Percentiles rank a stretch among this genome's conserved stretches.
Evolutionary conservation across 2,113 vertebrate species (phyloP).

Genomic region (Ivindomyrus marchei): DNA sequence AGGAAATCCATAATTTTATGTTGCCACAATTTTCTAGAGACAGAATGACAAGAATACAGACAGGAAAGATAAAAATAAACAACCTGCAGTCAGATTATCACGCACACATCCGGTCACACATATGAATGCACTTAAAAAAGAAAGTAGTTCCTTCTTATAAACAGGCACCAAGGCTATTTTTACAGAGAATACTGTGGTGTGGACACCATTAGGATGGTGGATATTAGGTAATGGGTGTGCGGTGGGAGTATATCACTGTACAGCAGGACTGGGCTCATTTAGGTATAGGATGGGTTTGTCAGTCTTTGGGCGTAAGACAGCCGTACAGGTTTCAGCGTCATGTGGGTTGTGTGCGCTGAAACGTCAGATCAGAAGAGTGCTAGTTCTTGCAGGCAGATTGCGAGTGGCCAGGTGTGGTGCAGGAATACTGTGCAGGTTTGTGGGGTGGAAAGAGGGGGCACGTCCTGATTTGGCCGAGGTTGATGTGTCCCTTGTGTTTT

Average conservation of each 20-base stretch:
- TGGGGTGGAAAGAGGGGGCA: not conserved
- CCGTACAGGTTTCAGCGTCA: not conserved
- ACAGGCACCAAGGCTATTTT: not conserved
- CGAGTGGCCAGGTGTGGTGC: not conserved
- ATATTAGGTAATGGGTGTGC: not conserved
- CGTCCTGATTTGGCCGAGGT: not conserved
- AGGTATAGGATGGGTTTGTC: not conserved
- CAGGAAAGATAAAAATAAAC: not conserved
- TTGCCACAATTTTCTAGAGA: not conserved
- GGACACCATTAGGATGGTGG: not conserved
- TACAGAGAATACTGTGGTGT: not conserved
- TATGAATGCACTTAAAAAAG: not conserved
- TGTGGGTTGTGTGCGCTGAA: not conserved
- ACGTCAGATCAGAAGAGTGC: not conserved
- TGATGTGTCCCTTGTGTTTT: not conserved
- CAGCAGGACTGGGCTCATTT: not conserved
- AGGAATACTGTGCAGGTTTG: not conserved
- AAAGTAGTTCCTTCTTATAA: not conserved
- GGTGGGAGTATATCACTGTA: not conserved
- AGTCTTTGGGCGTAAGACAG: not conserved
- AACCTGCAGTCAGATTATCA: not conserved
- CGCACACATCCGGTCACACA: not conserved
- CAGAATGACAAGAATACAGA: not conserved
- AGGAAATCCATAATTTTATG: constrained; percentile 10
- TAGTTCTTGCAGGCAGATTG: not conserved